Conservation (phyloP, 2,113 vertebrate genomes). For the Spermophilus dauricus region DNA sequence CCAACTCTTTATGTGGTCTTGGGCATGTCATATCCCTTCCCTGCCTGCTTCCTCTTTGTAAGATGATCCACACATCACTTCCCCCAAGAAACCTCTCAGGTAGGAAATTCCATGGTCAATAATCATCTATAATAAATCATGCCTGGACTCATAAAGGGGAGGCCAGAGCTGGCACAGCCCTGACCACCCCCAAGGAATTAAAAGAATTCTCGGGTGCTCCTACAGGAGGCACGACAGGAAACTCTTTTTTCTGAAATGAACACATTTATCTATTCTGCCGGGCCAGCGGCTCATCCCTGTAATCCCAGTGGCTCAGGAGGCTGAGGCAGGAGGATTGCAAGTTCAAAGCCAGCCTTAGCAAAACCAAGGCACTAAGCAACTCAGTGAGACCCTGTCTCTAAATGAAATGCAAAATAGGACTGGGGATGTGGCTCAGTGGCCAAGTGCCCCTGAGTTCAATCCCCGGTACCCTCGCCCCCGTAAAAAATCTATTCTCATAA, state of each 20-base stretch:
- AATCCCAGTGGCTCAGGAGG: too few species aligned
- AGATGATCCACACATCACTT: neutral
- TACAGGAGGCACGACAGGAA: neutral
- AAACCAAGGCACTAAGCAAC: too few species aligned
- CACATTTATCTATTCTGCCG: neutral
- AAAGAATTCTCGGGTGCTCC: neutral
- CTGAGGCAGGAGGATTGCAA: too few species aligned
- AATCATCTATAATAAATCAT: neutral
- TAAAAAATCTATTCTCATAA: neutral
- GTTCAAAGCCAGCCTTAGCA: too few species aligned
- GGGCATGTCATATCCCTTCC: neutral
- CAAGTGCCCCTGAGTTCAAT: too few species aligned
- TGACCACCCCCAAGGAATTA: neutral
- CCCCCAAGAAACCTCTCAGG: constrained; percentile 15
- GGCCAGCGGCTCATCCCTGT: too few species aligned
- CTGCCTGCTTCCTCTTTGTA: neutral
- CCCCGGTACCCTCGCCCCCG: too few species aligned
- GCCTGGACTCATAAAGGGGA: neutral
- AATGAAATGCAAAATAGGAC: too few species aligned
- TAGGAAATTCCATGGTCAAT: neutral
- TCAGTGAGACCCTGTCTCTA: too few species aligned
- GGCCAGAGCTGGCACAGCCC: neutral
- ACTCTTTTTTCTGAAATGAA: neutral
- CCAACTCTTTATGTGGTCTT: neutral
- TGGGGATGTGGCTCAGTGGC: too few species aligned